Evolutionary conservation across 2,888 invertebrate species (phyloP), one percentile per base, ranked within the genome.

Genomic region (Callyntrura guangdongensis): DNA sequence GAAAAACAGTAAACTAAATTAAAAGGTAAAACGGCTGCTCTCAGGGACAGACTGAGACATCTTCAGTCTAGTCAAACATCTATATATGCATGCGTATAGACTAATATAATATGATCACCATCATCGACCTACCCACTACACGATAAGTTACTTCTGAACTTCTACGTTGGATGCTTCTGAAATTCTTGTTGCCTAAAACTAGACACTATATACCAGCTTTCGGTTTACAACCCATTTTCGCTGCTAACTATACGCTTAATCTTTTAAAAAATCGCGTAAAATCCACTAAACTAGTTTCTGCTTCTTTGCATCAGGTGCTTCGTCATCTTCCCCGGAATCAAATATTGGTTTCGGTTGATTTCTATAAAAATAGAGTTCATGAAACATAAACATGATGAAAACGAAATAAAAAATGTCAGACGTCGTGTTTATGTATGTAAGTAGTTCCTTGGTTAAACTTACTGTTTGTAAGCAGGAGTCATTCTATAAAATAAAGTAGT

Each of bases 331-430:
- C 20, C 94, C 95, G 0, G 94, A 95, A 0, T 95, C 95, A 94
- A 98, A 98, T 91, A 98, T 97, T 0, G 97, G 96, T 93, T 96
- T 96, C 0, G 99, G 99, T 94, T 99, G 99, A 0, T 98, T 98
- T 94, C 95, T 95, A 92, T 12, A 94, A 86, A 36, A 36, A 14
- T 53, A 3, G n/a, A n/a, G n/a, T n/a, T n/a, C n/a, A n/a, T n/a
- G n/a, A n/a, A n/a, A n/a, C n/a, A n/a, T n/a, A n/a, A n/a, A n/a
- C n/a, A n/a, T n/a, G n/a, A 11, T 61, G 11, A 61, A 17, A 17
- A 6, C 20, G 20, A 61, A 20, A n/a, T 20, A 4, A 11, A 20
- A 6, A 20, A 61, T 8, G n/a, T n/a, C n/a, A n/a, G n/a, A n/a
- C n/a, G n/a, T n/a, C n/a, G n/a, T n/a, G n/a, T n/a, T n/a, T n/a